A percentile compares a stretch with the other conserved stretches of the same genome.
These are phyloP conservation scores for Porites australiensis DNA, from an alignment of 64 coral and sea anemone genomes.

Conservation along the genomic window DNA sequence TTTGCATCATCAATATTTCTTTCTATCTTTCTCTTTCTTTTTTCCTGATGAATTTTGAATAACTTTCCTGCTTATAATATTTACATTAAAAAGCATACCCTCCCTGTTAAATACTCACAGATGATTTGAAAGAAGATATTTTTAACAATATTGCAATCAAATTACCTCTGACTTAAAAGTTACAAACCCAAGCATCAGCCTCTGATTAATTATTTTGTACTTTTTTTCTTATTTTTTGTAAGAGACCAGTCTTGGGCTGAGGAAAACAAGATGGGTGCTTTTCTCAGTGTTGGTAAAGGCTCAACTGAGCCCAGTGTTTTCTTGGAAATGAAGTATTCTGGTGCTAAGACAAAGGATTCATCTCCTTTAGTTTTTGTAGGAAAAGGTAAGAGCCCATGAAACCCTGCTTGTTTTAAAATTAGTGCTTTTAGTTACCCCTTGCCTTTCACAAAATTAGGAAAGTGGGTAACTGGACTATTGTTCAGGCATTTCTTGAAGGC, in stretches of 20 bases:
- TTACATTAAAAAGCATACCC: too few species aligned
- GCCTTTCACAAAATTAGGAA: too few species aligned
- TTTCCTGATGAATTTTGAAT: too few species aligned
- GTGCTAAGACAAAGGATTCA: conserved; percentile 44
- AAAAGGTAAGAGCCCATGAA: conserved; percentile 68
- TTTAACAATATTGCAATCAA: too few species aligned
- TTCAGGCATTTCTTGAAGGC: too few species aligned
- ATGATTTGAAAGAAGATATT: too few species aligned
- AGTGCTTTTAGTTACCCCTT: too few species aligned
- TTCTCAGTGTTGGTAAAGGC: conserved; percentile 88
- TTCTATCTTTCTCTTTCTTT: too few species aligned
- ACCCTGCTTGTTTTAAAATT: not conserved
- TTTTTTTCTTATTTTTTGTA: not conserved
- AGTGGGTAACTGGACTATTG: too few species aligned
- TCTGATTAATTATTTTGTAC: not conserved
- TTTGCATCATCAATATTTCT: too few species aligned
- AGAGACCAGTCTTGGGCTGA: conserved; percentile 92
- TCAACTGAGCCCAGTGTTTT: conserved; percentile 80
- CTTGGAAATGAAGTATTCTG: conserved; percentile 91
- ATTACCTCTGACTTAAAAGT: not conserved
- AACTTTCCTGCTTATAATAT: too few species aligned
- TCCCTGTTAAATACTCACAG: too few species aligned
- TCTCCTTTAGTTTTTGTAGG: conserved; percentile 92
- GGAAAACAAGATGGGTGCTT: conserved; percentile 88
- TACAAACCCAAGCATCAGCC: not conserved